Base-by-base conservation (phyloP, 1,140 invertebrate genomes). In the Ridgeia piscesae region DNA sequence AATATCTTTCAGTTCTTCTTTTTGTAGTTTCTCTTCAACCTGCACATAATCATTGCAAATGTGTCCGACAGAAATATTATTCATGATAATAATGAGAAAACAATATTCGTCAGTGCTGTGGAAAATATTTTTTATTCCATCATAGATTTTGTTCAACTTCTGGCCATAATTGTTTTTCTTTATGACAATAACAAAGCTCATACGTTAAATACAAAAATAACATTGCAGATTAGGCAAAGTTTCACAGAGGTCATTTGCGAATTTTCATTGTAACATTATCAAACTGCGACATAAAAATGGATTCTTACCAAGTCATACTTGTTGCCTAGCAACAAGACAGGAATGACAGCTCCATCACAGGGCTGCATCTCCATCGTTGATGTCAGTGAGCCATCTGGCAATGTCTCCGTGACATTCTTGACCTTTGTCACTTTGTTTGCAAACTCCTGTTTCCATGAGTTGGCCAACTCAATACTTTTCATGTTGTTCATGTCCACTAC, bases 291-390 rank as follows among this genome's bases (percentile, higher is more conserved):
- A 11, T 42, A 42, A 42, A 42, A 17, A 89, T 33, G 34, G 9
- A 89, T 17, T 94, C 94, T 92, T 93, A 95, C 95, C 92, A 95
- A 89, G 93, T 95, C 95, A 94, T 94, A 94, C 91, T 95, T 95
- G 92, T 95, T 95, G 33, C 95, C 95, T 35, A 95, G 93, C 42
- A 95, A 93, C n/a, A 95, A 89, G n/a, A 95, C 93, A 34, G 95
- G 95, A 88, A 95, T 93, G 91, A 77, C 11, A 21, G 58, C 27
- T 9, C 58, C 27, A 21, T 77, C 58, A 21, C 58, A 77, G 11
- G 58, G 58, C 58, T 21, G 27, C 58, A 77, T 17, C 58, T 77
- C 58, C 58, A 77, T 21, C 58, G 11, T 77, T 77, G 58, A 77
- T 21, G 58, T 77, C 14, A 27, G 58, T 31, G 58, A 27, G 58